Percentiles rank a stretch among this genome's conserved stretches.
Conservation (phyloP, 2,888 invertebrate species). For the Xestia ashworthii region DNA sequence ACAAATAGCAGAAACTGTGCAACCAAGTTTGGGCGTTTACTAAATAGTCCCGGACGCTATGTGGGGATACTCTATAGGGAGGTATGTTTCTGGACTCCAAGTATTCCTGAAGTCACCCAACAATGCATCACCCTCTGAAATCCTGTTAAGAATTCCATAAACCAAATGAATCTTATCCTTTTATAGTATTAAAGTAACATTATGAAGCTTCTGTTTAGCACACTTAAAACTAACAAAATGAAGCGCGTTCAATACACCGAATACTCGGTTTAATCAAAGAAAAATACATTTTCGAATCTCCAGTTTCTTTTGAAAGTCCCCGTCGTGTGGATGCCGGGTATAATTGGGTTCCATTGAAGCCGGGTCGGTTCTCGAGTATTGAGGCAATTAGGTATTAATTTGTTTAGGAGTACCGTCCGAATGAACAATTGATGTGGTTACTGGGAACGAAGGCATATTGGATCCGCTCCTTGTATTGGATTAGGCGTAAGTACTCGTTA, state of each 20-base stretch:
- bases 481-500: slow-evolving; percentile 50
- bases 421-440: slow-evolving; percentile 77
- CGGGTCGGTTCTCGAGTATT: slow-evolving; percentile 56
- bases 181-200: slow-evolving; percentile 27
- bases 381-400: slow-evolving; percentile 79
- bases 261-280: slow-evolving; percentile 71
- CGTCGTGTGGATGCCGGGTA: slow-evolving; percentile 53
- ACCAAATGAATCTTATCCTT: slow-evolving; percentile 30
- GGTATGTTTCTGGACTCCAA: not conserved
- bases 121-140: not conserved
- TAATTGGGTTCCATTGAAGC: slow-evolving; percentile 72
- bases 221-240: slow-evolving; percentile 50
- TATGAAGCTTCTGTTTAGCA: slow-evolving; percentile 29
- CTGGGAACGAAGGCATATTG: slow-evolving; percentile 60
- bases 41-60: not conserved
- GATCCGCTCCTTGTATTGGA: slow-evolving; percentile 53
- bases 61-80: not conserved
- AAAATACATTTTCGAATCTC: slow-evolving; percentile 62
- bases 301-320: slow-evolving; percentile 55
- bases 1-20: not conserved
- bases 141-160: slow-evolving; percentile 15
- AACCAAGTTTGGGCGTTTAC: not conserved
- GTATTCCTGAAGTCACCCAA: not conserved
- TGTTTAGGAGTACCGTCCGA: slow-evolving; percentile 72
- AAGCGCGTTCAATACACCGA: slow-evolving; percentile 41